Conservation (phyloP, 2,888 invertebrate genomes). For the Odontothrips loti region DNA sequence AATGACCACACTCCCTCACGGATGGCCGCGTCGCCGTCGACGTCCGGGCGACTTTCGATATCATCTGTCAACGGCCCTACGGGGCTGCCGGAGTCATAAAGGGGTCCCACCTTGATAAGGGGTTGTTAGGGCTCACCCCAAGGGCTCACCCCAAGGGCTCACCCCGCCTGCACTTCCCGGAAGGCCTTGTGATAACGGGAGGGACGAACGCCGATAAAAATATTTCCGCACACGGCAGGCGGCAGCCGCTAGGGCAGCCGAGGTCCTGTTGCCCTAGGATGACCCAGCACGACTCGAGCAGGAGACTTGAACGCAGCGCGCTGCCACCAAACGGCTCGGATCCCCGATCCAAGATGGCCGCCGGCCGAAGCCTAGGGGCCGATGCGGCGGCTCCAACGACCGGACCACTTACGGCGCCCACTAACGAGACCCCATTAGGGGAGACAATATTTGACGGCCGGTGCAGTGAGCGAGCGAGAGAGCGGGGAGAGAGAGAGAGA, state of each 20-base stretch:
- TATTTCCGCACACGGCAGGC: neutral
- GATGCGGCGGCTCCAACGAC: constrained; percentile 53
- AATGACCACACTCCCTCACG: too few species aligned
- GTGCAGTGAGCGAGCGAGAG: neutral
- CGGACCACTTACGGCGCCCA: constrained; percentile 17
- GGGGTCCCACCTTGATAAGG: neutral
- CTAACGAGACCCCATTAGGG: constrained; percentile 11
- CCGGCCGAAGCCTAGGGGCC: constrained; percentile 65
- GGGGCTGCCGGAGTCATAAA: too few species aligned
- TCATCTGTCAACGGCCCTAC: too few species aligned
- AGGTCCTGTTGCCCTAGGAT: neutral
- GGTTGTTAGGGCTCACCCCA: neutral
- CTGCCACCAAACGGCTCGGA: neutral
- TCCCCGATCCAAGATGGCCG: constrained; percentile 58
- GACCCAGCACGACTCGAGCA: neutral
- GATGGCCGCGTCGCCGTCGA: too few species aligned
- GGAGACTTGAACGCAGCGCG: neutral
- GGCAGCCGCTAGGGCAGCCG: too few species aligned
- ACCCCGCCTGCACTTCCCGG: neutral
- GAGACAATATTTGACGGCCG: constrained; percentile 8
- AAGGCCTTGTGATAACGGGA: neutral
- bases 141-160: too few species aligned
- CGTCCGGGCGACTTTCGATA: too few species aligned
- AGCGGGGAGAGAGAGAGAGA: neutral
- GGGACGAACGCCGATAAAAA: neutral